Base-by-base conservation (phyloP, 2,113 vertebrate genomes). In the Rutilus rutilus region DNA sequence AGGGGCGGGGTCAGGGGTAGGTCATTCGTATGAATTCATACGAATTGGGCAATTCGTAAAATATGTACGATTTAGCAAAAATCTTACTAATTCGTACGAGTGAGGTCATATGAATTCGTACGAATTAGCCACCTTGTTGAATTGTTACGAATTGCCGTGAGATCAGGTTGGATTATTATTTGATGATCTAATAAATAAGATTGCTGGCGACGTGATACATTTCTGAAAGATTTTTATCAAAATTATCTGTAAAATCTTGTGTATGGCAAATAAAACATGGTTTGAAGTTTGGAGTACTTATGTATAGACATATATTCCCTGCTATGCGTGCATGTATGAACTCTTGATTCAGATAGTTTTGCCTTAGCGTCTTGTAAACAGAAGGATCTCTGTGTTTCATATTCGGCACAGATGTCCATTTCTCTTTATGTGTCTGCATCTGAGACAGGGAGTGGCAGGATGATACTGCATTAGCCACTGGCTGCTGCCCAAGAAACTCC, bases 391-490 rank as follows among this genome's bases (percentile, higher is more conserved):
- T 30, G 45, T 17, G 79, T 42, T 73, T 23, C 27, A 65, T 78
- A 78, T 89, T 83, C 85, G 74, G 87, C 83, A 11, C 65, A 92
- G 90, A 47, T 88, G 64, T 82, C 80, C 50, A 71, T 60, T 54
- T 74, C 77, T 86, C 45, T 87, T 42, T 78, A 80, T 88, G n/a
- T 64, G 83, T 79, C 82, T 82, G 65, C 69, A 64, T 81, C 88
- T 84, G 78, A 86, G 88, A 86, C 86, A 42, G 19, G 47, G 86
- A 89, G 90, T 87, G 60, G 82, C 69, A 87, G 54, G 88, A 85
- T 93, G 94, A 93, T 90, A 89, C 90, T 91, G 93, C 93, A 91
- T 93, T 94, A 92, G 83, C 80, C 57, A 80, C 74, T 94, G 94
- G 92, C 92, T 82, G 54, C 2, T 25, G 86, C 86, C 92, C 93